Conservation (phyloP, 2,888 invertebrate species). For the Anticlea derivata region DNA sequence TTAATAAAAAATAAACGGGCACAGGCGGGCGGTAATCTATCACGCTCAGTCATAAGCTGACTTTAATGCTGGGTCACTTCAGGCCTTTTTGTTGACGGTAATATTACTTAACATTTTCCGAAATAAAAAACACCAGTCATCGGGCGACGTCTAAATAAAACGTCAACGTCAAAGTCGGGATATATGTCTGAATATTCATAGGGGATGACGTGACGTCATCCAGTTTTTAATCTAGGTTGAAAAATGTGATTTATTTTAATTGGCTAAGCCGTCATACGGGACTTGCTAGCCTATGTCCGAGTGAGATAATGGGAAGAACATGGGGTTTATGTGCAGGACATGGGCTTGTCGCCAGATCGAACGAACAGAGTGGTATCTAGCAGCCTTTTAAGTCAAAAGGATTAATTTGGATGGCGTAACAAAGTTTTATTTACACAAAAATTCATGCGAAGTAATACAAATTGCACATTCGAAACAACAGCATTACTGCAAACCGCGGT, state of each 20-base stretch:
- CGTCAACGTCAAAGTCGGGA: slow-evolving; percentile 67
- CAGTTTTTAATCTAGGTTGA: slow-evolving; percentile 44
- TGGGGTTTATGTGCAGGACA: neutral
- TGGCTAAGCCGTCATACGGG: slow-evolving; percentile 25
- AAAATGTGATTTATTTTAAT: slow-evolving; percentile 45
- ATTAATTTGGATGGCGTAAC: neutral
- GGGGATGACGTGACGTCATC: slow-evolving; percentile 45
- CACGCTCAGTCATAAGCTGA: slow-evolving; percentile 80
- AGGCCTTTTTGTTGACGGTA: slow-evolving; percentile 79
- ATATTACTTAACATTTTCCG: slow-evolving; percentile 70
- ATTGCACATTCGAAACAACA: slow-evolving; percentile 16
- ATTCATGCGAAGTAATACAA: neutral
- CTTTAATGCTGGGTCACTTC: slow-evolving; percentile 82
- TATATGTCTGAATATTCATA: slow-evolving; percentile 63
- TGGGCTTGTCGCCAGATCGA: slow-evolving; percentile 1
- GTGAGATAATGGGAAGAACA: slow-evolving; percentile 7
- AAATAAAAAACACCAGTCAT: slow-evolving; percentile 69
- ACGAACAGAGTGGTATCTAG: neutral
- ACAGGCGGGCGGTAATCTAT: slow-evolving; percentile 72
- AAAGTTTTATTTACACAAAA: slow-evolving; percentile 5
- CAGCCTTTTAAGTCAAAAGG: neutral
- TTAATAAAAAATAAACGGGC: slow-evolving; percentile 78
- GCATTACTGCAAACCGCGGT: slow-evolving; percentile 26
- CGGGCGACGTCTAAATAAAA: slow-evolving; percentile 65
- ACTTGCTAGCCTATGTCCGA: slow-evolving; percentile 2